Base-by-base conservation (phyloP, 30 jellyfish, hydroid and myxozoan genomes). In the Hydra vulgaris region DNA sequence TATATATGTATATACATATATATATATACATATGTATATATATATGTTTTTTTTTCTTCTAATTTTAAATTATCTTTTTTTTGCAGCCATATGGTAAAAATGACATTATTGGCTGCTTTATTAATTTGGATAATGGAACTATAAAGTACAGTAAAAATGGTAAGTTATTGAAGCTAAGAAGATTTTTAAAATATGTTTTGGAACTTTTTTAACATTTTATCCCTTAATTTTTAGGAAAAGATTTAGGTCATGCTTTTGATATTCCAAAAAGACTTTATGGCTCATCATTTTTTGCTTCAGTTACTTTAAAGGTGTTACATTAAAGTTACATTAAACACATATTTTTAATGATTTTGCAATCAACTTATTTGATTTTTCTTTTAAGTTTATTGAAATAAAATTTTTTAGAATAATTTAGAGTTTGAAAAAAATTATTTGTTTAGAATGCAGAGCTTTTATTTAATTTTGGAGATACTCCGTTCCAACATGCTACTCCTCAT, bases 361-460 rank as follows among this genome's bases (percentile, higher is more conserved):
- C n/a, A n/a, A n/a, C n/a, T n/a, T n/a, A n/a, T n/a, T n/a, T n/a
- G n/a, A n/a, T n/a, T n/a, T n/a, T n/a, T n/a, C n/a, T n/a, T n/a
- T n/a, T n/a, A n/a, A n/a, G n/a, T n/a, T n/a, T n/a, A n/a, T n/a
- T n/a, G n/a, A n/a, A n/a, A n/a, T n/a, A n/a, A n/a, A n/a, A n/a
- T n/a, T n/a, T n/a, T 68, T 3, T 7, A 40, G 12, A 40, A 40
- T 12, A 40, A 3, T 40, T 40, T 40, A 12, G 5, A 40, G 61
- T 40, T 40, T 40, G n/a, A n/a, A n/a, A n/a, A n/a, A n/a, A n/a
- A n/a, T n/a, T 40, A 40, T 12, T 3, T 40, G 12, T 72, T 55
- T 27, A 92, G 99, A 92, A 92, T 81, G 99, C 99, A 0, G 99
- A 92, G 73, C 79, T 92, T 80, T 81, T 76, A 26, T 92, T 92